A percentile compares a stretch with the other conserved stretches of the same genome.
Conservation (phyloP, 2,888 invertebrate genomes). For the Pollenia angustigena region DNA sequence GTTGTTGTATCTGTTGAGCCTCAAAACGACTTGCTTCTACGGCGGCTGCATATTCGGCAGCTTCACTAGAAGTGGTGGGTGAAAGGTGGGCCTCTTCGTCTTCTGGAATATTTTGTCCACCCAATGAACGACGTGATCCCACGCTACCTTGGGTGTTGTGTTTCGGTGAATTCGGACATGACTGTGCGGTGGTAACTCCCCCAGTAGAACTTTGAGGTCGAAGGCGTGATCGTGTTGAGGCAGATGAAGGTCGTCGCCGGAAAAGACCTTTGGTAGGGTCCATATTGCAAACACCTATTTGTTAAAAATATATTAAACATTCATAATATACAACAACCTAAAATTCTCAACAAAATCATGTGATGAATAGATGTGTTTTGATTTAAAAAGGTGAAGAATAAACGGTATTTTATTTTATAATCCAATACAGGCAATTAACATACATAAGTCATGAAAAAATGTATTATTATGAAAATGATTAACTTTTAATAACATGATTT, state of each 20-base stretch:
- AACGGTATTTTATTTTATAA: background rate
- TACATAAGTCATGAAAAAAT: background rate
- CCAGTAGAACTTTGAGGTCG: slow-evolving; percentile 78
- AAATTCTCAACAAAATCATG: slow-evolving; percentile 1
- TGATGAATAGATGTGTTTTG: slow-evolving; percentile 26
- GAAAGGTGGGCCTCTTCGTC: slow-evolving; percentile 80
- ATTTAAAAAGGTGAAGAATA: background rate
- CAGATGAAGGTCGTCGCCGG: slow-evolving; percentile 83
- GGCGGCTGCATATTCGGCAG: slow-evolving; percentile 81
- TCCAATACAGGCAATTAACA: no score
- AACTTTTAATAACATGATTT: background rate
- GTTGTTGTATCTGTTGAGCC: slow-evolving; percentile 56
- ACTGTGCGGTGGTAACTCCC: slow-evolving; percentile 79
- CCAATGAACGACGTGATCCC: slow-evolving; percentile 82
- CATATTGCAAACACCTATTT: slow-evolving; percentile 83
- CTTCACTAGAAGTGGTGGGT: slow-evolving; percentile 79
- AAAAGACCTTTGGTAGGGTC: slow-evolving; percentile 84
- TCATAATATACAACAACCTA: slow-evolving; percentile 13
- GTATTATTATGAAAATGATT: slow-evolving; percentile 7
- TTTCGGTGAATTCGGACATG: slow-evolving; percentile 84
- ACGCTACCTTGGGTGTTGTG: slow-evolving; percentile 79
- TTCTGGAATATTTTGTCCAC: slow-evolving; percentile 82
- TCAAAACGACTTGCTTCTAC: slow-evolving; percentile 74
- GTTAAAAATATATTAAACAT: slow-evolving; percentile 34
- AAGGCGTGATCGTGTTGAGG: slow-evolving; percentile 82